Evolutionary conservation across 2,888 invertebrate species (phyloP).

Genomic region (Caenorhabditis afra): DNA sequence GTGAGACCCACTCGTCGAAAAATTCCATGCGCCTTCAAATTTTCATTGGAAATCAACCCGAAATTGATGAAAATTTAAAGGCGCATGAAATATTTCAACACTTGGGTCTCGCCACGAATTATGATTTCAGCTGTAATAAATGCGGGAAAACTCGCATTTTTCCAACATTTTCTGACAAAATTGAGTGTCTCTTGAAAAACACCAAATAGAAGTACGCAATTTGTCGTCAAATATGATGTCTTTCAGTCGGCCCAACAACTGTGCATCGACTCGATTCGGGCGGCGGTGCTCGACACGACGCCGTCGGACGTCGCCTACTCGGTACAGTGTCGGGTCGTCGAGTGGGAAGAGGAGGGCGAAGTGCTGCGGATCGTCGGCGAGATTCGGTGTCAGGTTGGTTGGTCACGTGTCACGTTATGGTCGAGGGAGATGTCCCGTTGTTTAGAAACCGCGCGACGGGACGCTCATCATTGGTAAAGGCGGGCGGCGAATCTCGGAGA

Average conservation of each 20-base stretch:
- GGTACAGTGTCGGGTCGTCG: conserved; percentile 80
- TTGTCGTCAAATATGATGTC: not conserved
- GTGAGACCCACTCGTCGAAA: too few relatives aligned
- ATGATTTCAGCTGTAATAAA: too few relatives aligned
- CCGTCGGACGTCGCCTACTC: conserved; percentile 88
- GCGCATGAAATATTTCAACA: too few relatives aligned
- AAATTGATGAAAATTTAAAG: too few relatives aligned
- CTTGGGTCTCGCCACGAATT: too few relatives aligned
- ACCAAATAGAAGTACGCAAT: not conserved
- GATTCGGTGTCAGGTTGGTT: conserved; percentile 57
- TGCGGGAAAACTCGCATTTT: too few relatives aligned
- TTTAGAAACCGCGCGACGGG: conserved; percentile 72
- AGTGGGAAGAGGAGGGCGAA: conserved; percentile 73
- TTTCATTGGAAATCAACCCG: too few relatives aligned
- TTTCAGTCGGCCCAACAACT: conserved; percentile 69
- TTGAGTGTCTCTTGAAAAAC: too few relatives aligned
- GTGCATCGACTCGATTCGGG: conserved; percentile 86
- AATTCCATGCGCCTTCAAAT: too few relatives aligned
- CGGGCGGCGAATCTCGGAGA: conserved; percentile 61
- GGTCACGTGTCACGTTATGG: too few relatives aligned
- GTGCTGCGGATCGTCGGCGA: conserved; percentile 72
- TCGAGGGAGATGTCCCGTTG: not conserved
- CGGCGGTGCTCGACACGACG: conserved; percentile 89
- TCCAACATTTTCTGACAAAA: too few relatives aligned
- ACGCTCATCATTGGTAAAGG: conserved; percentile 63